Conservation (phyloP, 2,888 invertebrate species). For the Melieria picta region DNA sequence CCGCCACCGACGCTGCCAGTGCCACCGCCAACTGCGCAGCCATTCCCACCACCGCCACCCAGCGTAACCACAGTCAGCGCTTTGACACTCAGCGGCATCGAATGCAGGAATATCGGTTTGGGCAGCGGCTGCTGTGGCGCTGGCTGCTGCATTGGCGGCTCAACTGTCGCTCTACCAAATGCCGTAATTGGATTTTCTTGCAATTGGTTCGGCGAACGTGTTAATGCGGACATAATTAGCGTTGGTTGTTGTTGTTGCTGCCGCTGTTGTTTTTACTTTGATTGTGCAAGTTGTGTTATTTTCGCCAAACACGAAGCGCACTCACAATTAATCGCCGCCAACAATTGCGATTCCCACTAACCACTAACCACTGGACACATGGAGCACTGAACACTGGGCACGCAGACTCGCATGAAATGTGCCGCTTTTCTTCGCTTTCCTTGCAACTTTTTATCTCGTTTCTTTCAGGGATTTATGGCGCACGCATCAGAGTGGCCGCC, state of each 20-base stretch:
- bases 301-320: conserved; percentile 3
- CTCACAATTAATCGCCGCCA: conserved; percentile 24
- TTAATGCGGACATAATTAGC: conserved; percentile 28
- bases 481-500: neutral
- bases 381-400: too few species aligned
- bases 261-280: conserved; percentile 13
- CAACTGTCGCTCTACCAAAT: conserved; percentile 27
- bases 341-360: conserved; percentile 24
- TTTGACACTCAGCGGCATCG: conserved; percentile 44
- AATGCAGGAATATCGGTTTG: conserved; percentile 44
- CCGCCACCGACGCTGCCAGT: conserved; percentile 17
- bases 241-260: conserved; percentile 34
- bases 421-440: conserved; percentile 13
- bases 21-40: neutral
- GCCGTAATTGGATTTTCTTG: conserved; percentile 44
- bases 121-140: conserved; percentile 26
- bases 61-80: conserved; percentile 19
- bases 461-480: conserved; percentile 13
- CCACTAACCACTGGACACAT: conserved; percentile 1
- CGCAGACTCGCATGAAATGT: neutral
- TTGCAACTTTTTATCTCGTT: conserved; percentile 8
- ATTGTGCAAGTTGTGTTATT: conserved; percentile 2
- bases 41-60: conserved; percentile 15
- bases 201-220: conserved; percentile 24
- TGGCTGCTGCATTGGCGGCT: conserved; percentile 20